phyloP scores from a whole-genome alignment of 1,140 invertebrate genomes.

The Cataglyphis hispanica region DNA sequence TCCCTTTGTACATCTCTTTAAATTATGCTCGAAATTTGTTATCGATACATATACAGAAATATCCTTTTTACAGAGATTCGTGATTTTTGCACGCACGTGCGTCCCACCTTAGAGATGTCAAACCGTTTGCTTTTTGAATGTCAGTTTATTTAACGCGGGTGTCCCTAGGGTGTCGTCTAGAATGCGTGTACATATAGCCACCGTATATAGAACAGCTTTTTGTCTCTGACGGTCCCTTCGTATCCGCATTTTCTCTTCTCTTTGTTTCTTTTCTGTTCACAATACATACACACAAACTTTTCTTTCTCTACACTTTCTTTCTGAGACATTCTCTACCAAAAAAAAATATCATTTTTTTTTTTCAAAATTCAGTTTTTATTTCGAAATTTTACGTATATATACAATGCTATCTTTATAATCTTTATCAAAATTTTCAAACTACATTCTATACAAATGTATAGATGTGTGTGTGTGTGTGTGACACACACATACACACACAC shows the following conservation, averaged over 20 bases:
- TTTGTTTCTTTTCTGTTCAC: conserved; percentile 22
- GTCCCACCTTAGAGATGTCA: conserved; percentile 70
- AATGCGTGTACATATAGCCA: conserved; percentile 34
- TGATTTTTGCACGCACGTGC: conserved; percentile 62
- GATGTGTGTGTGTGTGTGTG: too few relatives aligned
- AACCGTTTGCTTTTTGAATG: conserved; percentile 70
- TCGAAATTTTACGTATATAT: neutral
- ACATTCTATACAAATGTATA: neutral
- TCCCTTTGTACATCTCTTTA: too few relatives aligned
- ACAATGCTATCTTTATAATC: neutral
- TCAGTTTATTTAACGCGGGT: conserved; percentile 73
- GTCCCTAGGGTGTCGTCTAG: conserved; percentile 50
- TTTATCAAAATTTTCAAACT: neutral
- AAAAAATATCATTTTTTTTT: neutral
- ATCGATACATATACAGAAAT: conserved; percentile 32
- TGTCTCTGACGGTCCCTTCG: conserved; percentile 43
- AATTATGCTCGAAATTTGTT: too few relatives aligned
- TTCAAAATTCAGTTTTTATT: neutral
- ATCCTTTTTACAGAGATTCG: conserved; percentile 50
- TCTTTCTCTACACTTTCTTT: too few relatives aligned
- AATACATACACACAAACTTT: too few relatives aligned
- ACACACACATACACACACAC: too few relatives aligned
- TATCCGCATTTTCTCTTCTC: conserved; percentile 32
- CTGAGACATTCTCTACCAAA: too few relatives aligned
- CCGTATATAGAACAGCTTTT: conserved; percentile 53